Evolutionary conservation across 2,113 vertebrate species (phyloP), one percentile per base, ranked within the genome.

Genomic region (Myocastor coypus): DNA sequence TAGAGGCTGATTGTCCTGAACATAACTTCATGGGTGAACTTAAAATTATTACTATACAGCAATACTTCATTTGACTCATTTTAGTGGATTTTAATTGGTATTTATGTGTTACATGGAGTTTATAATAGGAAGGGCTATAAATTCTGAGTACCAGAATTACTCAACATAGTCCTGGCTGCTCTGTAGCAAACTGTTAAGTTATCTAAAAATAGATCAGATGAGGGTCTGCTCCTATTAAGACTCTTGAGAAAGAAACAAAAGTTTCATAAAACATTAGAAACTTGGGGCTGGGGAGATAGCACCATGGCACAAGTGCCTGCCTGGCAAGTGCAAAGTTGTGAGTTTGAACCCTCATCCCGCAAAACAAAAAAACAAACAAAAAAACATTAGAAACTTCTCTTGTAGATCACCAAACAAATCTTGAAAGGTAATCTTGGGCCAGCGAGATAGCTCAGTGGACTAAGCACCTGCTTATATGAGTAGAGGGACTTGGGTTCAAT

Each of bases 11-110:
- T 89, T 85, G 69, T 78, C 40, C 55, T 83, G 24, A 82, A 83
- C 9, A 14, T 75, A 95, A 89, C 34, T 69, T 63, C 61, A 63
- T 63, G 61, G 24, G 89, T 82, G 52, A 89, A 94, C 94, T 95
- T 97, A 96, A 55, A 95, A 95, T 92, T 92, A 96, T 85, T 94
- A 94, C 14, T 78, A 82, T 42, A 92, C 3, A 87, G 83, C 86
- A 96, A 92, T 34, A 91, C 64, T 46, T 73, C 50, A 95, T 61
- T 88, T 95, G 89, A 94, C 90, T 96, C 95, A 94, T 84, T 73
- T 57, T 57, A 87, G 57, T 81, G 40, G 61, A 71, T 87, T 96
- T 88, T 90, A 96, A 96, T 96, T 89, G 69, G 5, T 92, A 92
- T 82, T 96, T 97, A 94, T 71, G 92, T 97, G 30, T 85, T 95